phyloP scores from a whole-genome alignment of 2,113 vertebrate species.

The Trematocara nigrifrons region DNA sequence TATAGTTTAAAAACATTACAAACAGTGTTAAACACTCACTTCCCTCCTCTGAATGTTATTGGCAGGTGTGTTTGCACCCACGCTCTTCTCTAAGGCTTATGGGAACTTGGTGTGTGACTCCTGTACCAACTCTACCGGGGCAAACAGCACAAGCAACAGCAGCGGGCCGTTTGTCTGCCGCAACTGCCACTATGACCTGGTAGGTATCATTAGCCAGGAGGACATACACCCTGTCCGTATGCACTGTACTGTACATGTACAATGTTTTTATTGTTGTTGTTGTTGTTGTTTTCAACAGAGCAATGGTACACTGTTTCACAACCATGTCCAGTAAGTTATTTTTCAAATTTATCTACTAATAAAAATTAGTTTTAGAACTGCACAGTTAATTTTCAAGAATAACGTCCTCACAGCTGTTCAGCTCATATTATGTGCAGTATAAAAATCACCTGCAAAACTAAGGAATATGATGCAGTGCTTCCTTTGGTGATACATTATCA shows the following conservation, averaged over 20 bases:
- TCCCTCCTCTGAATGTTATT: neutral
- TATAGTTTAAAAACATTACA: neutral
- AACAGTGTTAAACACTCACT: neutral
- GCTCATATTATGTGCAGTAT: neutral
- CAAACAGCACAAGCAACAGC: slow-evolving; percentile 47
- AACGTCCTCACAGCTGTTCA: neutral
- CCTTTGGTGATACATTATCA: neutral
- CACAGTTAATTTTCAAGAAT: neutral
- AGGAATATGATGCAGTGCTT: neutral
- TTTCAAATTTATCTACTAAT: neutral
- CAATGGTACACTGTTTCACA: slow-evolving; percentile 78
- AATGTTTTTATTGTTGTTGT: neutral
- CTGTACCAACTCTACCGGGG: slow-evolving; percentile 73
- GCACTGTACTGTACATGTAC: neutral
- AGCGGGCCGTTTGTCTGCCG: slow-evolving; percentile 76
- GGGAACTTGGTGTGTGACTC: slow-evolving; percentile 81
- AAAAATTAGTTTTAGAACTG: rapidly evolving
- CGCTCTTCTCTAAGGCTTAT: slow-evolving; percentile 86
- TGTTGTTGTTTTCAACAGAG: slow-evolving; percentile 49
- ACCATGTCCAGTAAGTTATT: slow-evolving; percentile 80
- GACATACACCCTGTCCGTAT: neutral
- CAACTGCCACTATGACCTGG: slow-evolving; percentile 83
- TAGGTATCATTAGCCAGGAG: slow-evolving; percentile 33
- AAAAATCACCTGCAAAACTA: neutral
- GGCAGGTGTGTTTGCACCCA: slow-evolving; percentile 85